Evolutionary conservation across 2,113 vertebrate genomes (phyloP), one percentile per base, ranked within the genome.

Genomic region (Nipponia nippon): DNA sequence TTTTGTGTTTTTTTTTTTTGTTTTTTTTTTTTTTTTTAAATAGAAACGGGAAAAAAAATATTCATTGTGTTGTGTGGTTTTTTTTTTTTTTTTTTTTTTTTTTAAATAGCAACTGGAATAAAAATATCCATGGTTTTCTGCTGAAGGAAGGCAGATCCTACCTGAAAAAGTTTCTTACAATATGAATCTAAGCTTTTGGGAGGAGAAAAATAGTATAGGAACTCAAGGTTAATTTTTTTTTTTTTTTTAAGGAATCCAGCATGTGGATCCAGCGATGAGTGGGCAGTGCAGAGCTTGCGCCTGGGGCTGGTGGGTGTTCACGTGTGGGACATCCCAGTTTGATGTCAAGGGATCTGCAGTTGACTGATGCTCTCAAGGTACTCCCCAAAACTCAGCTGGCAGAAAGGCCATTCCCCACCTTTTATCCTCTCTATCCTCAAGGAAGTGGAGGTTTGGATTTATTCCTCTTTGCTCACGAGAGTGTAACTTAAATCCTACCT

Each of bases 311-410:
- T 21, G 70, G 52, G 19, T 38, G 14, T 52, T 95, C 16, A 13
- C 12, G 13, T 0, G 0, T 1, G 5, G 40, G n/a, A 40, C 17
- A 7, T 67, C 46, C 47, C 15, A 16, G 15, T 16, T 44, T n/a
- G 42, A 34, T 44, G 30, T 49, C 9, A 32, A 56, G 47, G 59
- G 38, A 27, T 36, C 38, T 49, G 49, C 77, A 32, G 49, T 5
- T 34, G 38, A 34, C 21, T 6, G 49, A 30, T 63, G 21, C 29
- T 79, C 10, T 72, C 47, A 50, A 72, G 70, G 29, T 69, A 63
- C 61, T 72, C 13, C 59, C 47, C 44, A 53, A 87, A 70, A 58
- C 34, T 70, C 27, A 70, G 9, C 72, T 83, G 38, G 15, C 10
- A 73, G 27, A 42, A 70, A 34, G 49, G 40, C 20, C 5, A 2